Conservation (phyloP, 2,113 vertebrate species). For the Eretmochelys imbricata region DNA sequence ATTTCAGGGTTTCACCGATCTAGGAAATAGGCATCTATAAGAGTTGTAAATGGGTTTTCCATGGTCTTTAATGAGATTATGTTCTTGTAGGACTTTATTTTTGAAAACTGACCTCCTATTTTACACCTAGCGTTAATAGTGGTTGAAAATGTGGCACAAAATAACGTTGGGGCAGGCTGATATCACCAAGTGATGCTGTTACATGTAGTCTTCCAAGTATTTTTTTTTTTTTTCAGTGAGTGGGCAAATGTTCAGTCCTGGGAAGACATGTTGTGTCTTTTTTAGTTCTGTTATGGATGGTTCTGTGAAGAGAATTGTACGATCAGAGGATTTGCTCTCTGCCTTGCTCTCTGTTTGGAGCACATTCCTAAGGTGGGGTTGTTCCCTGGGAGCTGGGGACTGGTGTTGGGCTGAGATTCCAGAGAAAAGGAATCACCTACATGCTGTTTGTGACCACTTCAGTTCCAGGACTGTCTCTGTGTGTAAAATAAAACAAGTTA, state of each 20-base stretch:
- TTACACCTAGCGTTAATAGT: neutral
- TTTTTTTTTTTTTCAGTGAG: slow-evolving; percentile 3
- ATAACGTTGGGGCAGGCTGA: neutral
- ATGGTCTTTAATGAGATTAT: neutral
- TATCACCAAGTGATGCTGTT: neutral
- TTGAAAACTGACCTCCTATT: neutral
- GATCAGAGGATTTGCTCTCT: neutral
- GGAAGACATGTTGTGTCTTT: neutral
- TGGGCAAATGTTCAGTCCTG: neutral
- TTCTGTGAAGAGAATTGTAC: neutral
- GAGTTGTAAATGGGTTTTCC: neutral
- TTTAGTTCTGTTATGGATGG: neutral
- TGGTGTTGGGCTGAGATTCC: neutral
- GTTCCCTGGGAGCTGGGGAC: neutral
- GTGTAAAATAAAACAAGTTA: neutral
- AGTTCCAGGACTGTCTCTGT: neutral
- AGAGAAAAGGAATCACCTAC: neutral
- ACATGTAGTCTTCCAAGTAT: neutral
- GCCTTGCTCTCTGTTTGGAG: neutral
- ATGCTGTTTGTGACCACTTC: neutral
- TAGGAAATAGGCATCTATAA: neutral
- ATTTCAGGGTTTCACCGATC: neutral
- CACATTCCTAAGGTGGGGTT: neutral
- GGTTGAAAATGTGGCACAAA: neutral
- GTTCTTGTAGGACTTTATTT: neutral